Base-by-base conservation (phyloP, 2,888 invertebrate species). In the Andrena marginata region DNA sequence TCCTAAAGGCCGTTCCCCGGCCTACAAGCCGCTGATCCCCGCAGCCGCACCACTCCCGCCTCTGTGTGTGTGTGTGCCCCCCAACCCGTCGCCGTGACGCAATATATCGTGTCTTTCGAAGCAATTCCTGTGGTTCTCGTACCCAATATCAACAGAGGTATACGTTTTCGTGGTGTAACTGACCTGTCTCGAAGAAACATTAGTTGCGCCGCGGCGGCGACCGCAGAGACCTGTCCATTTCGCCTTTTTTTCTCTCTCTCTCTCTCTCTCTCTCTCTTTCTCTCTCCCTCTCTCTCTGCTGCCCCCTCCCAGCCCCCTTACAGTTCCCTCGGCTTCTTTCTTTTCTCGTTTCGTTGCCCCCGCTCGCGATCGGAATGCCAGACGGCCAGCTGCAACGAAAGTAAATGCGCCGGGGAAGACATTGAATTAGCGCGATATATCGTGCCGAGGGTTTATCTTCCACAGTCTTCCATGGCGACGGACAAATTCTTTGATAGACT, bases 151-250 rank as follows among this genome's bases (percentile, higher is more conserved):
- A 83, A 79, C 70, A 62, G 63, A 54, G 83, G 87, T 86, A 83
- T 88, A 88, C 81, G 87, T 89, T 90, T 91, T 91, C 87, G 90
- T 89, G 90, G 88, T 89, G 88, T 88, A 92, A 92, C 91, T 92
- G 91, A 92, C 91, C 92, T 89, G 89, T 78, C 90, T 75, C 84
- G 83, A 78, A 67, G 86, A 89, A 90, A 90, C 88, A 87, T 87
- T 86, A 83, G 89, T 92, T 90, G 84, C 77, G 86, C 84, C 82
- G 76, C 80, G 56, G 20, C 77, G 64, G 60, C 80, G 62, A 89
- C 86, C 90, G 78, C 89, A 89, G 78, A 88, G 69, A 86, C 80
- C 79, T 74, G 70, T 82, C 81, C 82, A 64, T 80, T 82, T 85
- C 82, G 80, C 86, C 84, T 70, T 29, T 23, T 64, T 62, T 51